phyloP scores from a whole-genome alignment of 2,888 invertebrate species.

The Periphyllus acericola region DNA sequence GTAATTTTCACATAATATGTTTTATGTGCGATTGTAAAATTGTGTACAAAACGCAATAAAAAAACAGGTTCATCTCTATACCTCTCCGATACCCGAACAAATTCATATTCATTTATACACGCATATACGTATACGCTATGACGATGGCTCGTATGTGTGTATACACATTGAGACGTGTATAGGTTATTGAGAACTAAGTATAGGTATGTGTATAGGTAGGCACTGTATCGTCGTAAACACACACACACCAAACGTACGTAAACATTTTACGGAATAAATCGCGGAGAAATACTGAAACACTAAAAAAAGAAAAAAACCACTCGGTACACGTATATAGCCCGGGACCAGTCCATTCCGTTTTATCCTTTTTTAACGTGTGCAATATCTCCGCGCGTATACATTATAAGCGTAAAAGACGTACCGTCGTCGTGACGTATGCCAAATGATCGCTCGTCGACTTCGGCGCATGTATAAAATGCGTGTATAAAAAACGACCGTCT shows the following conservation, averaged over 20 bases:
- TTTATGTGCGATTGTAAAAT: constrained; percentile 26
- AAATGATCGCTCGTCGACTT: no score
- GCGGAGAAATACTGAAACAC: background rate
- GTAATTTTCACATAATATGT: constrained; percentile 32
- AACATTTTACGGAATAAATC: background rate
- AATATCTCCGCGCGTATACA: background rate
- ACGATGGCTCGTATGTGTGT: background rate
- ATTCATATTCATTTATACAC: background rate
- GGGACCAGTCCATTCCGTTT: background rate
- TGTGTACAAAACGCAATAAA: constrained; percentile 7
- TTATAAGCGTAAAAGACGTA: no score
- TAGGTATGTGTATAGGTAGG: background rate
- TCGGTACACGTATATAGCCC: background rate
- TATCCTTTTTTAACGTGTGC: background rate
- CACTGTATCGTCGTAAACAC: background rate
- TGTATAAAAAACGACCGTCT: no score
- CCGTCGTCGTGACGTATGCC: no score
- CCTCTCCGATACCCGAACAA: background rate
- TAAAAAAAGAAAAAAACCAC: background rate
- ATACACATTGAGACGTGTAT: background rate
- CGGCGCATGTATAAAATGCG: no score
- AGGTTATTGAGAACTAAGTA: background rate
- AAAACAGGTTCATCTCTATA: constrained; percentile 4
- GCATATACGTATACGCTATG: background rate
- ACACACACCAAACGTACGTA: background rate